phyloP scores from a whole-genome alignment of 2,113 vertebrate species.

The Dolichotis patagonum region DNA sequence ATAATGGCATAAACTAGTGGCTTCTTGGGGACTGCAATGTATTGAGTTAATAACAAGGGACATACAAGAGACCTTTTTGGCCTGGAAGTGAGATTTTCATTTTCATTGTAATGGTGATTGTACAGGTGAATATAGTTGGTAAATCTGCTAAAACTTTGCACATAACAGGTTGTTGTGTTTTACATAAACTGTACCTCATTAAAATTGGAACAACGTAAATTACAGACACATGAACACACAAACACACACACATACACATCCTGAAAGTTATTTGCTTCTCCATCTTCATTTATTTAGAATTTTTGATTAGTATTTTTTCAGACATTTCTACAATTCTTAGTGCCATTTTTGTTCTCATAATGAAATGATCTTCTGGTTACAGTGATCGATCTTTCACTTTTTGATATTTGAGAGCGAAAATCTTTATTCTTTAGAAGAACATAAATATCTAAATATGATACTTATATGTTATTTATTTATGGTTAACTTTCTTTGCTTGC shows the following conservation, averaged over 20 bases:
- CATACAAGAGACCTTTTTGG: not conserved
- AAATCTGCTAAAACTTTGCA: not conserved
- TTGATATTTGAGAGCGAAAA: not conserved
- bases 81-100: not conserved
- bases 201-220: not conserved
- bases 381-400: not conserved
- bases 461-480: not conserved
- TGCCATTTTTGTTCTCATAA: not conserved
- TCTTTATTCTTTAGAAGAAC: constrained; percentile 2
- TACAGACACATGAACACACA: not conserved
- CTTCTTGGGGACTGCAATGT: not conserved
- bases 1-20: not conserved
- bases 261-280: not conserved
- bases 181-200: not conserved
- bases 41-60: not conserved
- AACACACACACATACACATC: not conserved
- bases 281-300: not conserved
- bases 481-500: not conserved
- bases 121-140: not conserved
- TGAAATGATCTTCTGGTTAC: not conserved
- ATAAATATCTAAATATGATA: not conserved
- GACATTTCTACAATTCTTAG: not conserved
- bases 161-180: not conserved
- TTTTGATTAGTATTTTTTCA: constrained; percentile 6
- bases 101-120: not conserved